Evolutionary conservation across 1,140 invertebrate genomes (phyloP).

Genomic region (Hylyphantes graminicola): DNA sequence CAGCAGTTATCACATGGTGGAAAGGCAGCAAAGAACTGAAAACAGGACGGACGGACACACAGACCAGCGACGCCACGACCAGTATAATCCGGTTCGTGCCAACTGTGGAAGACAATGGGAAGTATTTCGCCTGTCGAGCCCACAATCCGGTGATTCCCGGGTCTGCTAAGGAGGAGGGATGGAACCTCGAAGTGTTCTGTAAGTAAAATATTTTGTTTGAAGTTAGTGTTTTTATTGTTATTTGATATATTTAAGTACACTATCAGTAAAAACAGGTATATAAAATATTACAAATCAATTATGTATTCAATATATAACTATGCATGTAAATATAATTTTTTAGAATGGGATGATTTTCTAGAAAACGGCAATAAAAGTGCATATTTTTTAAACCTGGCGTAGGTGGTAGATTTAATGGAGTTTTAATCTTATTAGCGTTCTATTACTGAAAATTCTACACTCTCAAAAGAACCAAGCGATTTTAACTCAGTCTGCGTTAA

Average conservation of each 20-base stretch:
- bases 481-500: too few species aligned
- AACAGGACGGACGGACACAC: conserved; percentile 8
- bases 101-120: conserved; percentile 59
- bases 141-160: conserved; percentile 63
- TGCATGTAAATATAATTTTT: too few species aligned
- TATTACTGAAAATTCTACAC: too few species aligned
- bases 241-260: not conserved
- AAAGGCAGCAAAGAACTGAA: conserved; percentile 67
- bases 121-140: conserved; percentile 55
- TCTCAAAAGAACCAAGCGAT: too few species aligned
- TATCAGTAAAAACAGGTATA: not conserved
- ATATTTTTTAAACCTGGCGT: too few species aligned
- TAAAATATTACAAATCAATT: too few species aligned
- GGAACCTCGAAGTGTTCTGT: conserved; percentile 89
- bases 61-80: conserved; percentile 43
- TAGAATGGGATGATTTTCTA: too few species aligned
- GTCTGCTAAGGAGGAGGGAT: conserved; percentile 80
- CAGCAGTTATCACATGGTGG: conserved; percentile 88
- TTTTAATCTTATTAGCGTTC: too few species aligned
- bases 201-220: conserved; percentile 67
- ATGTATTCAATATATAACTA: too few species aligned
- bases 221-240: too few species aligned
- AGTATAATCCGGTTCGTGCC: conserved; percentile 58
- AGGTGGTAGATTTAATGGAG: too few species aligned
- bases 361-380: too few species aligned